Evolutionary conservation across 2,797 vertebrate genomes (phyloP).

Genomic region (Mormyrus hasselquistii): DNA sequence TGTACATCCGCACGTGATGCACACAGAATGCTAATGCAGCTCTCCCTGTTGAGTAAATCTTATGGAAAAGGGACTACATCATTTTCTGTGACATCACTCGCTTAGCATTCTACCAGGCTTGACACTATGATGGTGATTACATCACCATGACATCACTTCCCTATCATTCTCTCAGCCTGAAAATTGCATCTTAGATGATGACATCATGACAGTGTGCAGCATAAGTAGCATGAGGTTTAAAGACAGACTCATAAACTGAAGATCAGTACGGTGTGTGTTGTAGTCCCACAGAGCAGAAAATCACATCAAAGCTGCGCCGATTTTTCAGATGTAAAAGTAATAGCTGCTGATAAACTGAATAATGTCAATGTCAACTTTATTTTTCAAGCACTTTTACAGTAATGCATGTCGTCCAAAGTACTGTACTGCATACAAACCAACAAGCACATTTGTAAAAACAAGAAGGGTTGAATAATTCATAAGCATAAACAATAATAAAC

Average conservation of each 20-base stretch:
- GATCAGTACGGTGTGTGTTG: background rate
- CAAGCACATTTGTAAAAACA: background rate
- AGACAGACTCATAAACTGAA: background rate
- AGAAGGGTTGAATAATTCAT: background rate
- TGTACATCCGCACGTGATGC: background rate
- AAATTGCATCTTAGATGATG: background rate
- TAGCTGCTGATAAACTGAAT: background rate
- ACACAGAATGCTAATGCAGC: background rate
- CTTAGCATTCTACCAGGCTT: background rate
- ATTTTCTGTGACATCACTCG: conserved; percentile 6
- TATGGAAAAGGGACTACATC: background rate
- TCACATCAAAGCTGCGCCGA: background rate
- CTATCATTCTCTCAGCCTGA: conserved; percentile 1
- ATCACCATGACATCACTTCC: conserved; percentile 12
- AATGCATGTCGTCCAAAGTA: background rate
- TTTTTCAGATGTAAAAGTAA: background rate
- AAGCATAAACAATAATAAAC: background rate
- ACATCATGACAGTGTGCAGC: background rate
- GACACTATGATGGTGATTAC: background rate
- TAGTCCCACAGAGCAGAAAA: background rate
- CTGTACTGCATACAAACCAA: background rate
- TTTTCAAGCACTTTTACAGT: background rate
- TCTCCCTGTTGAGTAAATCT: background rate
- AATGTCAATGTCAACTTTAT: background rate
- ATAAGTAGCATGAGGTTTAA: background rate